Evolutionary conservation across 1,140 invertebrate species (phyloP), one percentile per base, ranked within the genome.

Genomic region (Rhagoletis pomonella): DNA sequence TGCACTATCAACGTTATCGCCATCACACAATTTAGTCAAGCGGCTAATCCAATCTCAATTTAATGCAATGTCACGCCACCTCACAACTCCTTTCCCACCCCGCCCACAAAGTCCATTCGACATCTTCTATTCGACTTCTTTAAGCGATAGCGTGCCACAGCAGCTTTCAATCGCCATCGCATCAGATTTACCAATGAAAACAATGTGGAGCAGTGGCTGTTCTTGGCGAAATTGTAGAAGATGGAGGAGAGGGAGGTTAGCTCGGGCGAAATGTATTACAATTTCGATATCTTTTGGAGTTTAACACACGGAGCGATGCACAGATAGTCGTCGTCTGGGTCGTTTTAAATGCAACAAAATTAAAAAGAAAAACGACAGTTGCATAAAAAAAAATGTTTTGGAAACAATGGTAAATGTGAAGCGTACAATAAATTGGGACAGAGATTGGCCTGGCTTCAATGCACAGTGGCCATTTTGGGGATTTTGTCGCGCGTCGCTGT

Each of bases 1-100:
- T 81, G 73, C 42, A 12, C 47, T 81, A 81, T 81, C 73, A 81
- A 81, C 47, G 73, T 47, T 81, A 55, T 81, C 73, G 73, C 50
- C 73, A 81, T 81, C 73, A 81, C 73, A 81, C 73, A 81, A 81
- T 81, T 81, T 81, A 81, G 73, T 81, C 73, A 81, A 81, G 47
- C 73, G 73, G 47, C 73, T 81, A 81, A 81, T 81, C 73, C 73
- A 81, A 81, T 55, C 73, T 81, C 73, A 81, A 81, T 81, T 81
- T 81, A 81, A 81, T 81, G 73, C 73, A 81, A 81, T 81, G 73
- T 81, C 73, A 81, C 73, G 73, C 73, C 47, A 81, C 73, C n/a
- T 55, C 42, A 55, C 47, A 50, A 19, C 47, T n/a, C n/a, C 47
- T 42, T 17, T 12, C 5, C 73, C 14, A 7, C 7, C 44, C 47